Evolutionary conservation across 1,140 invertebrate species (phyloP).

Genomic region (Brachionus calyciflorus): DNA sequence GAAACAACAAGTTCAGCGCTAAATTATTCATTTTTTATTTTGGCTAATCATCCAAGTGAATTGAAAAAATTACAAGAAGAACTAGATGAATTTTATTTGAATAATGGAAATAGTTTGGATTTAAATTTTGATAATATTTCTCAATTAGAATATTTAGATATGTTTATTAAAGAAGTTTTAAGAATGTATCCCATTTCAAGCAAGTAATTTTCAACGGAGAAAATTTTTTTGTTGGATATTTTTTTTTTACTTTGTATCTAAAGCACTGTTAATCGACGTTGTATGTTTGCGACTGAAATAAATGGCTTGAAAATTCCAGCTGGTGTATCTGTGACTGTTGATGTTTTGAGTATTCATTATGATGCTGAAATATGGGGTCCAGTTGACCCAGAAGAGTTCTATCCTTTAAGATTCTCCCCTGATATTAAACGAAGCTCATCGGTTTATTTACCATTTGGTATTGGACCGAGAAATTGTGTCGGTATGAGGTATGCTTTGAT

Average conservation of each 20-base stretch:
- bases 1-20: conserved; percentile 63
- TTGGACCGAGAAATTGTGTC: conserved; percentile 64
- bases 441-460: conserved; percentile 63
- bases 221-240: not conserved
- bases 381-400: conserved; percentile 65
- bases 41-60: conserved; percentile 61
- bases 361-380: conserved; percentile 55
- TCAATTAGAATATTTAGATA: conserved; percentile 14
- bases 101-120: not conserved
- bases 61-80: conserved; percentile 61
- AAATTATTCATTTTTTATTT: conserved; percentile 60
- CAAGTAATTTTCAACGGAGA: conserved; percentile 14
- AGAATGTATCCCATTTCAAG: conserved; percentile 37
- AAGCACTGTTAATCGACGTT: conserved; percentile 52
- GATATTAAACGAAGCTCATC: conserved; percentile 50
- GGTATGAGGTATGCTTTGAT: conserved; percentile 67
- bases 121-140: not conserved
- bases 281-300: conserved; percentile 53
- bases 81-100: conserved; percentile 48
- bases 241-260: conserved; percentile 48
- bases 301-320: conserved; percentile 53
- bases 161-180: conserved; percentile 34
- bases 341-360: conserved; percentile 57
- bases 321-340: conserved; percentile 55
- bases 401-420: conserved; percentile 64